Conservation (phyloP, 1,140 invertebrate species). For the Diabrotica virgifera region DNA sequence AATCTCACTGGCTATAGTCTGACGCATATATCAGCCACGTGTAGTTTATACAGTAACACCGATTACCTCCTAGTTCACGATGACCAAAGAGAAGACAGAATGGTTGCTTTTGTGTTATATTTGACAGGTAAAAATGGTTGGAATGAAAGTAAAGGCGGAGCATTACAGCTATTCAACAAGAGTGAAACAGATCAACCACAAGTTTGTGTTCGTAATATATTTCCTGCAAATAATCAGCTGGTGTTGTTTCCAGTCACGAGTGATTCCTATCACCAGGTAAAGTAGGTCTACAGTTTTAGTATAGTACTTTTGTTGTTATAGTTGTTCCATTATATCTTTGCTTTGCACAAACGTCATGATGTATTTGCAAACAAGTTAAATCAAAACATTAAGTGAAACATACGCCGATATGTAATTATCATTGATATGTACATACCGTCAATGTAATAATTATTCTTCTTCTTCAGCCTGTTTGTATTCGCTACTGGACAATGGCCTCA, state of each 20-base stretch:
- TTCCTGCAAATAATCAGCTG: slow-evolving; percentile 67
- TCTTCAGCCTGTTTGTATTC: too few relatives aligned
- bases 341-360: too few relatives aligned
- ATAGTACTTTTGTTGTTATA: too few relatives aligned
- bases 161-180: slow-evolving; percentile 61
- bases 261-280: slow-evolving; percentile 56
- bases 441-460: too few relatives aligned
- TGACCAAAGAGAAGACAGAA: slow-evolving; percentile 65
- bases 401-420: too few relatives aligned
- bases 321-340: too few relatives aligned
- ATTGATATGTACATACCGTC: too few relatives aligned
- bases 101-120: slow-evolving; percentile 72
- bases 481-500: too few relatives aligned
- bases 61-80: slow-evolving; percentile 73
- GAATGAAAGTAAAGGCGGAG: slow-evolving; percentile 60
- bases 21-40: slow-evolving; percentile 65
- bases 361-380: too few relatives aligned
- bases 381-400: too few relatives aligned
- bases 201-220: slow-evolving; percentile 53
- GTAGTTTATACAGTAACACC: slow-evolving; percentile 66
- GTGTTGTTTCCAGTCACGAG: slow-evolving; percentile 67
- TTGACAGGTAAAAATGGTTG: slow-evolving; percentile 56
- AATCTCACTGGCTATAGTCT: slow-evolving; percentile 59
- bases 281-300: not conserved
- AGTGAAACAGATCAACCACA: slow-evolving; percentile 57